A percentile compares a stretch with the other conserved stretches of the same genome.
Evolutionary conservation across 2,888 invertebrate genomes (phyloP).

Genomic region (Microchrysa polita): DNA sequence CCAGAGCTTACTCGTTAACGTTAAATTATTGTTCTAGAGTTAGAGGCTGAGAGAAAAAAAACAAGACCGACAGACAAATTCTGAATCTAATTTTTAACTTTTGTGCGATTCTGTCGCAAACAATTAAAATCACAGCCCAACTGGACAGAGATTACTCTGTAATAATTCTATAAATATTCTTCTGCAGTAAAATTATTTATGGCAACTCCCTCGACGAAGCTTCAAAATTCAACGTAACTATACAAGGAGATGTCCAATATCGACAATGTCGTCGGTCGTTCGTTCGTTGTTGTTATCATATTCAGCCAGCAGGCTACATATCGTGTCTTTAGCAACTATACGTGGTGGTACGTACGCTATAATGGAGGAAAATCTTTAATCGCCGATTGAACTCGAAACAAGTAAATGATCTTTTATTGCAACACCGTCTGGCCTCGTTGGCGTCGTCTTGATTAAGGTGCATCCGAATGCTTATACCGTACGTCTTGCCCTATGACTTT

Average conservation of each 20-base stretch:
- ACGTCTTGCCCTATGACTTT: too few relatives aligned
- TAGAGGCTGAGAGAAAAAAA: too few relatives aligned
- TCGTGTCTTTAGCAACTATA: slow-evolving; percentile 21
- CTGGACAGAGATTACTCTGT: too few relatives aligned
- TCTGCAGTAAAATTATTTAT: too few relatives aligned
- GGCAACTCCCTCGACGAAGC: slow-evolving; percentile 18
- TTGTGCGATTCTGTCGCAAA: too few relatives aligned
- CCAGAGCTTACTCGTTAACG: too few relatives aligned
- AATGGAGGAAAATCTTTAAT: slow-evolving; percentile 42
- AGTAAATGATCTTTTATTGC: slow-evolving; percentile 45
- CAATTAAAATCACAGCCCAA: too few relatives aligned
- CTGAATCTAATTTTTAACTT: too few relatives aligned
- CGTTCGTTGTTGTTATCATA: slow-evolving; percentile 5
- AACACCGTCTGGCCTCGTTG: slow-evolving; percentile 42
- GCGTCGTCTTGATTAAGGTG: slow-evolving; percentile 42
- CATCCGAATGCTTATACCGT: slow-evolving; percentile 20
- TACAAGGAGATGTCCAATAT: slow-evolving; percentile 26
- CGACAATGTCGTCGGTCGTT: background rate
- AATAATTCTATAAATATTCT: too few relatives aligned
- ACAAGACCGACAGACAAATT: too few relatives aligned
- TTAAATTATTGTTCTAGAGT: too few relatives aligned
- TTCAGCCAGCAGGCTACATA: slow-evolving; percentile 41
- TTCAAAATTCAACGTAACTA: slow-evolving; percentile 7
- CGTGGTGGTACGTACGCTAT: slow-evolving; percentile 9
- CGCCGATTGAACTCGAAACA: slow-evolving; percentile 44